These are phyloP conservation scores for Leptarthrus brevirostris DNA, from an alignment of 2,888 invertebrate species.

Conservation along the genomic window DNA sequence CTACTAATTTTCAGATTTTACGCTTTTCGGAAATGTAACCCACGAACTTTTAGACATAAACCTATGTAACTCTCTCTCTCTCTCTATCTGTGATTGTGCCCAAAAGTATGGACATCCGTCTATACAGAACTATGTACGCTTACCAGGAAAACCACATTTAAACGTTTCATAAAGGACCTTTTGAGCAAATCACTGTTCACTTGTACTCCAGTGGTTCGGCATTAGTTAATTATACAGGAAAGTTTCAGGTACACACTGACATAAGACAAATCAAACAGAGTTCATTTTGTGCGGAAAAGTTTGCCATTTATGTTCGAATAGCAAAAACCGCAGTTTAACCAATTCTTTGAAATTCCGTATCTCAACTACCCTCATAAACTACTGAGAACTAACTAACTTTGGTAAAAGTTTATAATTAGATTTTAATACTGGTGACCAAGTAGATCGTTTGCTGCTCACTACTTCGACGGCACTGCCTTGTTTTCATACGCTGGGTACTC, in stretches of 20 bases:
- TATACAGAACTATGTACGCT: background rate
- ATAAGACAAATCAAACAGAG: slow-evolving; percentile 37
- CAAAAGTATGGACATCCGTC: too few species aligned
- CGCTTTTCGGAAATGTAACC: too few species aligned
- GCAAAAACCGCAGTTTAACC: slow-evolving; percentile 37
- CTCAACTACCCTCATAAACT: slow-evolving; percentile 30
- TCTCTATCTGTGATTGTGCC: too few species aligned
- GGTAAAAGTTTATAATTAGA: slow-evolving; percentile 42
- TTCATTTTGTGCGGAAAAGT: slow-evolving; percentile 35
- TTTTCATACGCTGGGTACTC: background rate
- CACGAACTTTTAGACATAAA: too few species aligned
- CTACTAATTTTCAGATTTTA: too few species aligned
- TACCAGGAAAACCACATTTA: slow-evolving; percentile 17
- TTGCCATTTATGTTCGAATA: slow-evolving; percentile 34
- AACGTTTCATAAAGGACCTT: slow-evolving; percentile 29
- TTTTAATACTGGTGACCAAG: slow-evolving; percentile 41
- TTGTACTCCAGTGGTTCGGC: slow-evolving; percentile 22
- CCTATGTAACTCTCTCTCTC: too few species aligned
- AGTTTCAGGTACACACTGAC: slow-evolving; percentile 24
- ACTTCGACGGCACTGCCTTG: background rate
- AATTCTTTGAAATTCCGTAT: slow-evolving; percentile 34
- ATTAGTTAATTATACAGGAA: slow-evolving; percentile 35
- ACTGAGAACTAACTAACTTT: slow-evolving; percentile 31
- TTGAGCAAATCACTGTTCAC: slow-evolving; percentile 25
- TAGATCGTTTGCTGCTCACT: slow-evolving; percentile 9